Evolutionary conservation across 2,888 invertebrate genomes (phyloP).

Genomic region (Therioaphis trifolii): DNA sequence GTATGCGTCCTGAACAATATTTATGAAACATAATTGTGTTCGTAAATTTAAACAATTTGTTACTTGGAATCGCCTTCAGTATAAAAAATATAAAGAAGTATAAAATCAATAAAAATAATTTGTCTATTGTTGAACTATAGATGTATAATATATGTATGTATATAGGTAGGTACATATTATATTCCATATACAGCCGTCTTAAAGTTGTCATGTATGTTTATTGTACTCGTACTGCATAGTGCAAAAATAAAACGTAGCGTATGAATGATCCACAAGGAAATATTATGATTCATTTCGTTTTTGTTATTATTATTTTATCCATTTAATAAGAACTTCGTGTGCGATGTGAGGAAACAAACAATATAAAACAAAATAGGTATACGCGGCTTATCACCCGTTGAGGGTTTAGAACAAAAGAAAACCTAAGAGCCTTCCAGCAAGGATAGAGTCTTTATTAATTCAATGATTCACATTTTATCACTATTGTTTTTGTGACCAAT

Average conservation of each 20-base stretch:
- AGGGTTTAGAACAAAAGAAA: conserved; percentile 56
- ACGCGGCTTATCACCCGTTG: conserved; percentile 61
- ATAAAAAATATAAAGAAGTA: not conserved
- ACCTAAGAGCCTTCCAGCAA: conserved; percentile 48
- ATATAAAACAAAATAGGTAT: conserved; percentile 49
- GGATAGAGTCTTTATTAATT: conserved; percentile 49
- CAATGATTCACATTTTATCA: conserved; percentile 59
- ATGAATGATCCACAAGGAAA: conserved; percentile 53
- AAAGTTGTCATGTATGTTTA: not conserved
- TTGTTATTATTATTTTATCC: conserved; percentile 57
- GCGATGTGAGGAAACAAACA: conserved; percentile 56
- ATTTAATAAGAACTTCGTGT: conserved; percentile 61
- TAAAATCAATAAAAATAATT: not conserved
- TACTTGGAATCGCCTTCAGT: not conserved
- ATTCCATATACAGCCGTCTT: not conserved
- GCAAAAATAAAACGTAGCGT: conserved; percentile 18
- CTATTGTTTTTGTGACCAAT: conserved; percentile 57
- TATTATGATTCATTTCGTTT: conserved; percentile 53
- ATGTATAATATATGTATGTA: not conserved
- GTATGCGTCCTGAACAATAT: not conserved
- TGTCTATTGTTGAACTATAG: not conserved
- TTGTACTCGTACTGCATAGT: not conserved
- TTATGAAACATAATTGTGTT: not conserved
- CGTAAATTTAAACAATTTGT: not conserved
- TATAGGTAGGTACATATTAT: too few relatives aligned